Evolutionary conservation across 2,113 vertebrate genomes (phyloP), one percentile per base, ranked within the genome.

Genomic region (Cryptotis parvus): DNA sequence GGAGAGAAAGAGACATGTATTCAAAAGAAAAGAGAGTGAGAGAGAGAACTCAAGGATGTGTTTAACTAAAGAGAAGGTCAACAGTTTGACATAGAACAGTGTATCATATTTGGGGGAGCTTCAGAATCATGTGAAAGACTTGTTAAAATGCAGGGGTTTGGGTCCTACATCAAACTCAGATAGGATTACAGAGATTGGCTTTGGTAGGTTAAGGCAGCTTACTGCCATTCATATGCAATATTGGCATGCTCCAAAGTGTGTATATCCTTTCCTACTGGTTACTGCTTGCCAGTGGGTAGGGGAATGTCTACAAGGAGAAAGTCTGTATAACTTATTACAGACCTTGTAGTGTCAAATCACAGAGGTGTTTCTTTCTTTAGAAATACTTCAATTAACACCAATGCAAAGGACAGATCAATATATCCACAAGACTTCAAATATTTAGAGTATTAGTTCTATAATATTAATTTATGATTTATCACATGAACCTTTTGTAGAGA

Each of bases 381-480:
- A 80, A 78, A 26, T 26, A 75, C 3, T 76, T 61, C 16, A 72
- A 69, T 9, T 49, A 0, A 18, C 1, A 8, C 14, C 68, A 41
- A 74, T 14, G 55, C 83, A 79, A 81, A 88, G 65, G 66, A 73
- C n/a, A 83, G 74, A 27, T 26, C 79, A 72, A 89, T 79, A 89
- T n/a, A 84, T 39, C n/a, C 4, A 6, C n/a, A 31, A 33, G 10
- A 18, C 29, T 33, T 69, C 72, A 80, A 29, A 43, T 0, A 0
- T 65, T 6, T 58, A 58, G 20, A 58, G 55, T 58, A 58, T 22
- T 58, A 58, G 55, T 91, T 29, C 58, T 41, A 0, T 94, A 68
- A 39, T 77, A 84, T 33, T 84, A 76, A 76, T 12, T 89, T 79
- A 68, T 76, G 91, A 93, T 43, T 90, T 84, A 84, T 90, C 90